A percentile compares a stretch with the other conserved stretches of the same genome.
These are phyloP conservation scores for Craseonycteris thonglongyai DNA, from an alignment of 2,113 vertebrate species.

Conservation along the genomic window DNA sequence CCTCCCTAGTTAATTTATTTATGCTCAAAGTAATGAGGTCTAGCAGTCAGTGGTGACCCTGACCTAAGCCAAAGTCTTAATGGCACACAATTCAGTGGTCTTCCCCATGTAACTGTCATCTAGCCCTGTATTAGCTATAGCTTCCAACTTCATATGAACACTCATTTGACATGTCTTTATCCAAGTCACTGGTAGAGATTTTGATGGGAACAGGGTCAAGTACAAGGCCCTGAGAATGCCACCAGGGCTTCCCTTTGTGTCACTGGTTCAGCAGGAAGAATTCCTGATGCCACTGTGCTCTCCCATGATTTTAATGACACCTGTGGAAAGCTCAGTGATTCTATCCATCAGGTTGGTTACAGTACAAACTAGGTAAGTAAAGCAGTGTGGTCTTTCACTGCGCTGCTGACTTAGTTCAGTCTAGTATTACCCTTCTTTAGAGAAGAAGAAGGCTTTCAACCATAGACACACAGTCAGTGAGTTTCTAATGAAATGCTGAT, in stretches of 20 bases:
- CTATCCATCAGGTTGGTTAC: neutral
- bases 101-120: neutral
- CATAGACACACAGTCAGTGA: neutral
- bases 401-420: neutral
- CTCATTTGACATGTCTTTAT: neutral
- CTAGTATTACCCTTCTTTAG: neutral
- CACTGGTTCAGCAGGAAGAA: neutral
- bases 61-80: neutral
- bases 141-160: neutral
- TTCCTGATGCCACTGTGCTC: accelerated
- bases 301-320: neutral
- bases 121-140: neutral
- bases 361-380: neutral
- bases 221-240: neutral
- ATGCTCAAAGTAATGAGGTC: neutral
- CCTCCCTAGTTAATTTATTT: too few relatives aligned
- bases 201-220: neutral
- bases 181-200: neutral
- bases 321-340: neutral
- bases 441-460: neutral
- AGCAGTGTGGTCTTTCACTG: neutral
- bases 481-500: neutral
- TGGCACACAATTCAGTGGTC: neutral
- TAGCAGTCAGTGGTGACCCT: neutral
- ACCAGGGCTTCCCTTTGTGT: neutral